These are phyloP conservation scores for Polypedilum pembai DNA, from an alignment of 1,140 invertebrate genomes.

Conservation along the genomic window DNA sequence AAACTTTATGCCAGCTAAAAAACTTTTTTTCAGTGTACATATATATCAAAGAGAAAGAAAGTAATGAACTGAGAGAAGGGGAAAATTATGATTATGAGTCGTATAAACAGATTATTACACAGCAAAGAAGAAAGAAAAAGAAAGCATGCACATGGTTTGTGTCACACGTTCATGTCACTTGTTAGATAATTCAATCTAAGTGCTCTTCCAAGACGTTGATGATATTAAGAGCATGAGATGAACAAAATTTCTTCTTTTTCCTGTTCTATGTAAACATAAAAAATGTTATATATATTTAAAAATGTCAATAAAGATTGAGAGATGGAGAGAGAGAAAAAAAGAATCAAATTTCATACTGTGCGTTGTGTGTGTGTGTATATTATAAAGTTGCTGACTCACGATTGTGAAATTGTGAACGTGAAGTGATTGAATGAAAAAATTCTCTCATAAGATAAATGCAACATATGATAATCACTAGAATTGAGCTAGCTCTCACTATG, in stretches of 20 bases:
- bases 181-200: slow-evolving; percentile 20
- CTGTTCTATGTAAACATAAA: slow-evolving; percentile 9
- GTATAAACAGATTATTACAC: slow-evolving; percentile 10
- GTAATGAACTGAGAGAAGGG: neutral
- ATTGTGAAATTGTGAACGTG: neutral
- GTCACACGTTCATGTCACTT: slow-evolving; percentile 24
- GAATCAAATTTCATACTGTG: neutral
- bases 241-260: neutral
- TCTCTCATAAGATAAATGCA: too few species aligned
- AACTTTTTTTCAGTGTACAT: too few species aligned
- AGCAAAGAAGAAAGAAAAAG: neutral
- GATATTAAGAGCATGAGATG: neutral
- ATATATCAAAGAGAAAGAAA: too few species aligned
- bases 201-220: neutral
- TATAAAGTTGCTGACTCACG: neutral
- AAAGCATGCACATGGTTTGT: slow-evolving; percentile 18
- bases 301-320: neutral
- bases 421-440: neutral
- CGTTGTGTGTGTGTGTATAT: neutral
- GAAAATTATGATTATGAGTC: slow-evolving; percentile 1
- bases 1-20: too few species aligned
- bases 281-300: neutral
- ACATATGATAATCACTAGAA: too few species aligned
- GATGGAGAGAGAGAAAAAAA: neutral
- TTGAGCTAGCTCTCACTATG: too few species aligned